Evolutionary conservation across 2,113 vertebrate species (phyloP).

Genomic region (Eurystomus gularis): DNA sequence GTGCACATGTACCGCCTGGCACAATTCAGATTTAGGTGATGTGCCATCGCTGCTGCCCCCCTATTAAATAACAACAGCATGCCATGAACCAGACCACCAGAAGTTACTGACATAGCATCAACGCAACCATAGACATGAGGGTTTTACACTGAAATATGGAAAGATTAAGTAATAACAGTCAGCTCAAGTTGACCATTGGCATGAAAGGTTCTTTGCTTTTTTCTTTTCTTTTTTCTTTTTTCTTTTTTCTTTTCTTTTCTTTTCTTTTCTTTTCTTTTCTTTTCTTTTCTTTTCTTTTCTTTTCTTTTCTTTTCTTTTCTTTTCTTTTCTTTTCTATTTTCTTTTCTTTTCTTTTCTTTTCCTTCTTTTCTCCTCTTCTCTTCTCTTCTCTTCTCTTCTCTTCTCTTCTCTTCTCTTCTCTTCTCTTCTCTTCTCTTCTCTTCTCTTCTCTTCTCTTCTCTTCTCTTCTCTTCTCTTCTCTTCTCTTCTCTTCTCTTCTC

Average conservation of each 20-base stretch:
- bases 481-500: too few species aligned
- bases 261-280: neutral
- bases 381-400: too few species aligned
- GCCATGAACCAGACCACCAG: neutral
- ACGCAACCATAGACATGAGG: neutral
- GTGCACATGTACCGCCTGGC: neutral
- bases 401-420: too few species aligned
- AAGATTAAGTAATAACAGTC: neutral
- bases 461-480: too few species aligned
- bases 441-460: neutral
- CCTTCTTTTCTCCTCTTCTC: too few species aligned
- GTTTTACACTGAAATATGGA: fast-evolving
- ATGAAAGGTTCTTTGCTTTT: neutral
- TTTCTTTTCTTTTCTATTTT: neutral
- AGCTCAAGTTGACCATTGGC: neutral
- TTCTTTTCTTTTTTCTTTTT: neutral
- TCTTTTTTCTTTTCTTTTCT: neutral
- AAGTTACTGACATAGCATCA: neutral
- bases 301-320: neutral
- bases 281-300: neutral
- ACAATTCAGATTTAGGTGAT: neutral
- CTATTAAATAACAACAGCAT: neutral
- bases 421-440: neutral
- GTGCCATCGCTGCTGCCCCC: neutral
- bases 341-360: too few species aligned